Percentiles rank a stretch among this genome's conserved stretches.
phyloP scores from a whole-genome alignment of 2,113 vertebrate genomes.

The Ranitomeya variabilis region DNA sequence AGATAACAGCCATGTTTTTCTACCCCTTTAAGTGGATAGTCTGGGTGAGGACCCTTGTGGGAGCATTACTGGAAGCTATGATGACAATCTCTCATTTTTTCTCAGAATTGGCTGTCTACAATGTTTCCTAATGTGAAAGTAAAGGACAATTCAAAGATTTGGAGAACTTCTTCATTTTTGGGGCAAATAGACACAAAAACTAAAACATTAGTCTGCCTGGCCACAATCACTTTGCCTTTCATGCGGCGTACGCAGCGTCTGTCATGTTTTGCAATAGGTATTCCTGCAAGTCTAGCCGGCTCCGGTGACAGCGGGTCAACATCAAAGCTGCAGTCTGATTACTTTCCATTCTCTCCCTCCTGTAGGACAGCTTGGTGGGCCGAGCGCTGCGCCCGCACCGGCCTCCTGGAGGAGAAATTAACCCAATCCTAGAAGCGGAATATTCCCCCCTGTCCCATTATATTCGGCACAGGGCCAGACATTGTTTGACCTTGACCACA shows the following conservation, averaged over 20 bases:
- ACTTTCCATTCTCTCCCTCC: constrained; percentile 20
- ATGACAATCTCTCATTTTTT: neutral
- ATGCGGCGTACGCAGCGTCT: neutral
- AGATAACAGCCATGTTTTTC: no score
- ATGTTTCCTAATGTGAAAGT: neutral
- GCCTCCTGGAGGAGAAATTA: neutral
- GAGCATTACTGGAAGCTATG: neutral
- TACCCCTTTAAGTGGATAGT: neutral
- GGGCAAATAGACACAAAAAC: neutral
- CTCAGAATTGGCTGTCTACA: neutral
- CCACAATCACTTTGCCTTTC: neutral
- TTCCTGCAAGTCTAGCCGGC: neutral
- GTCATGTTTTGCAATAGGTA: constrained; percentile 8
- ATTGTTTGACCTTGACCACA: neutral
- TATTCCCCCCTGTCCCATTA: neutral
- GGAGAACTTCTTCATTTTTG: neutral
- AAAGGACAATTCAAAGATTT: neutral
- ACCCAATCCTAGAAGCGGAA: neutral
- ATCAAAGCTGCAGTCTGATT: constrained; percentile 30
- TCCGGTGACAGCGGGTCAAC: constrained; percentile 10
- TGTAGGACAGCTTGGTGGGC: constrained; percentile 45
- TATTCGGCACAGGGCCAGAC: neutral
- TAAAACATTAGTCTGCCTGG: neutral
- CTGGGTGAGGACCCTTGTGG: neutral
- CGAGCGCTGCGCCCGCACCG: constrained; percentile 5